A percentile compares a stretch with the other conserved stretches of the same genome.
Conservation (phyloP, 2,113 vertebrate genomes). For the Vimba vimba region DNA sequence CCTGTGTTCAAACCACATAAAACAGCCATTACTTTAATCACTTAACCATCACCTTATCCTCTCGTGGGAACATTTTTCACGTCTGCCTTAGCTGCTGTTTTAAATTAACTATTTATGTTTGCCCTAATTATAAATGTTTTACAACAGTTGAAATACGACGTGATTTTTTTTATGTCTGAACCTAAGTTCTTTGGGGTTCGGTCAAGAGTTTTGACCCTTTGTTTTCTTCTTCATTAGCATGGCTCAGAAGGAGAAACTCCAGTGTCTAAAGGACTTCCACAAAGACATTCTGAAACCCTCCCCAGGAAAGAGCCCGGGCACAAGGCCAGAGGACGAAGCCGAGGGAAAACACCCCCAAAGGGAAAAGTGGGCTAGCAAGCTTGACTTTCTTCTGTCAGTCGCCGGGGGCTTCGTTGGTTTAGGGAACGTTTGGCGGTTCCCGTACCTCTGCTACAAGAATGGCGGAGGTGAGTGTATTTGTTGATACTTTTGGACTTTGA, state of each 20-base stretch:
- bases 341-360: conserved; percentile 94
- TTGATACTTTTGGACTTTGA: background rate
- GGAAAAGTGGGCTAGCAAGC: conserved; percentile 98
- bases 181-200: background rate
- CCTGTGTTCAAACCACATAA: conserved; percentile 21
- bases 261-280: conserved; percentile 97
- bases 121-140: background rate
- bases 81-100: background rate
- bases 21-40: background rate
- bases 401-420: conserved; percentile 97
- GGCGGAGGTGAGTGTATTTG: conserved; percentile 87
- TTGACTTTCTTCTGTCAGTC: conserved; percentile 97
- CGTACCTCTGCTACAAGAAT: conserved; percentile 99
- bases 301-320: conserved; percentile 95
- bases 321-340: conserved; percentile 93
- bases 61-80: background rate
- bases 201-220: background rate
- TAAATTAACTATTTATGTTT: background rate
- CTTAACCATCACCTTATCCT: background rate
- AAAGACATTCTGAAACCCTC: conserved; percentile 98
- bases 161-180: background rate
- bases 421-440: conserved; percentile 98
- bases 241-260: conserved; percentile 97
- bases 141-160: background rate
- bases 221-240: conserved; percentile 73